A percentile compares a stretch with the other conserved stretches of the same genome.
These are phyloP conservation scores for Bombus balteatus DNA, from an alignment of 1,140 invertebrate species.

Conservation along the genomic window DNA sequence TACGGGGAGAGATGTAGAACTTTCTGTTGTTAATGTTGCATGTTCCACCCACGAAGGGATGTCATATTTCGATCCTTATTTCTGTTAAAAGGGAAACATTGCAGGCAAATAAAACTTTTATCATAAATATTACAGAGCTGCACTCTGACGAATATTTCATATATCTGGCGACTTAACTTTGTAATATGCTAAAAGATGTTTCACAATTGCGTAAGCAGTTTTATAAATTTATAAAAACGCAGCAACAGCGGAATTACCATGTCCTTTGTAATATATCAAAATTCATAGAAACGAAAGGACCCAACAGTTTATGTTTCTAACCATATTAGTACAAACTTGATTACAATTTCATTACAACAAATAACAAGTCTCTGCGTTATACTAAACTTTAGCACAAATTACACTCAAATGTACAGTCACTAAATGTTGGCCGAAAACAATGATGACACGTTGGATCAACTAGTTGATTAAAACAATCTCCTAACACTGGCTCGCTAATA, in stretches of 20 bases:
- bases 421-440: too few species aligned
- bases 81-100: not conserved
- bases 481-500: not conserved
- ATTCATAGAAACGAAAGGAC: too few species aligned
- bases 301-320: too few species aligned
- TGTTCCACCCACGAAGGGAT: not conserved
- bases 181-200: not conserved
- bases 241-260: not conserved
- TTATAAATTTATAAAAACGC: not conserved
- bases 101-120: not conserved
- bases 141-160: not conserved
- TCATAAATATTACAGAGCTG: not conserved
- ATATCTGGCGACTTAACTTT: not conserved
- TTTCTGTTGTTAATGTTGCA: not conserved
- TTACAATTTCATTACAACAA: not conserved
- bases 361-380: too few species aligned
- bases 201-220: not conserved
- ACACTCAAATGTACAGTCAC: not conserved
- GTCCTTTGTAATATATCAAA: not conserved
- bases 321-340: too few species aligned
- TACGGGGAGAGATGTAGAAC: not conserved
- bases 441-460: too few species aligned
- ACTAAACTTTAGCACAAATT: not conserved
- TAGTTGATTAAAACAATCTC: conserved; percentile 5
- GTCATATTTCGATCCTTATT: not conserved